These are phyloP conservation scores for Pseudochirops corinnae DNA, from an alignment of 2,797 vertebrate genomes.

Conservation along the genomic window DNA sequence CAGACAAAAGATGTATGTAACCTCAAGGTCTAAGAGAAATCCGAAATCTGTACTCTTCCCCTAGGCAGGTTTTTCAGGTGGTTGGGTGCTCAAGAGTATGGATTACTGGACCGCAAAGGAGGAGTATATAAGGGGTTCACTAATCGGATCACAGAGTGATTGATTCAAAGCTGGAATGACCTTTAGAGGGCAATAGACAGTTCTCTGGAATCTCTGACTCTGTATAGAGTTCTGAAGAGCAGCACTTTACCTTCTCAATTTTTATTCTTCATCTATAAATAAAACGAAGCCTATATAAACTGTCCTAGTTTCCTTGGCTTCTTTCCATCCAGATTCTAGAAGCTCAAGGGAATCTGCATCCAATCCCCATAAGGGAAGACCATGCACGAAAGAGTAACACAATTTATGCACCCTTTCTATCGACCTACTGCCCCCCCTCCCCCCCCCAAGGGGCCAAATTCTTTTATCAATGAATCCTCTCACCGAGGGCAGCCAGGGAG, in stretches of 20 bases:
- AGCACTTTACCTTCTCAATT: background rate
- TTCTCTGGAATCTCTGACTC: background rate
- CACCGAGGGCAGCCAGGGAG: background rate
- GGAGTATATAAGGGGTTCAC: background rate
- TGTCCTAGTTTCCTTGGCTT: background rate
- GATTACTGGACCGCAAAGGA: background rate
- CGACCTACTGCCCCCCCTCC: background rate
- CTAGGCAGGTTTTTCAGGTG: background rate
- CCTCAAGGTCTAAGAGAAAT: background rate
- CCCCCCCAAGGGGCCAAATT: background rate
- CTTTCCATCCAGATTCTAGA: background rate
- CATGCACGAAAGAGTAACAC: fast-evolving
- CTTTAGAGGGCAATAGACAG: background rate
- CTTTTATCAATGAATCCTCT: background rate
- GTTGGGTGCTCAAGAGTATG: background rate
- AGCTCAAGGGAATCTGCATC: background rate
- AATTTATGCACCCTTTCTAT: background rate
- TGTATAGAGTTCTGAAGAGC: background rate
- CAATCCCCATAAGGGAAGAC: background rate
- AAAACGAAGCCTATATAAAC: background rate
- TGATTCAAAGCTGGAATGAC: background rate
- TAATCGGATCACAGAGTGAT: background rate
- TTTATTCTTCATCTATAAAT: background rate
- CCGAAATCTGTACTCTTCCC: background rate
- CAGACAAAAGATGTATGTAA: background rate